Conservation (phyloP, 2,888 invertebrate genomes). For the Callosobruchus maculatus region DNA sequence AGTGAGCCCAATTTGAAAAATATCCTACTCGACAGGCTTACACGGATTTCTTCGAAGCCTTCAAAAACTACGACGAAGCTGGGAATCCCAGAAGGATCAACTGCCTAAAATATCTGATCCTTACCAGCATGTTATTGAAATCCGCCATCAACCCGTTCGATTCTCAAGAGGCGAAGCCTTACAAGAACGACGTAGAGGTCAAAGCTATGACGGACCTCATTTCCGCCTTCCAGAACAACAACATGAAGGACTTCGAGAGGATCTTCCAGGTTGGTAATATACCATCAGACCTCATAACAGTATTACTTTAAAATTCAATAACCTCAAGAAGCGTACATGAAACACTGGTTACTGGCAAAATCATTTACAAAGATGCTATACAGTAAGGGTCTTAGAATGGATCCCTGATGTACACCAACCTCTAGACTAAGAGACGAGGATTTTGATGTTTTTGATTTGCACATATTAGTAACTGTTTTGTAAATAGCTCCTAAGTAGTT, state of each 20-base stretch:
- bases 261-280: slow-evolving; percentile 65
- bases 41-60: slow-evolving; percentile 99
- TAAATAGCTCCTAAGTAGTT: too few species aligned
- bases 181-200: slow-evolving; percentile 98
- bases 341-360: too few species aligned
- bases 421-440: too few species aligned
- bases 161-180: slow-evolving; percentile 99
- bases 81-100: slow-evolving; percentile 94
- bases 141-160: slow-evolving; percentile 99
- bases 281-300: too few species aligned
- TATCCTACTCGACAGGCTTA: slow-evolving; percentile 61
- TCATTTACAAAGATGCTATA: too few species aligned
- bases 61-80: slow-evolving; percentile 99
- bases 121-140: slow-evolving; percentile 99
- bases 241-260: slow-evolving; percentile 94
- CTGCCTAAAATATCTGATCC: slow-evolving; percentile 93
- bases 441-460: too few species aligned
- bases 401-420: too few species aligned
- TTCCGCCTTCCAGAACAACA: slow-evolving; percentile 93
- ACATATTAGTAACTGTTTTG: too few species aligned
- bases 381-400: too few species aligned
- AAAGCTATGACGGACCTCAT: slow-evolving; percentile 98
- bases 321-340: too few species aligned
- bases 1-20: too few species aligned
- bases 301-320: too few species aligned